Base-by-base conservation (phyloP, 2,113 vertebrate species). In the Cryptomyrus ogoouensis region DNA sequence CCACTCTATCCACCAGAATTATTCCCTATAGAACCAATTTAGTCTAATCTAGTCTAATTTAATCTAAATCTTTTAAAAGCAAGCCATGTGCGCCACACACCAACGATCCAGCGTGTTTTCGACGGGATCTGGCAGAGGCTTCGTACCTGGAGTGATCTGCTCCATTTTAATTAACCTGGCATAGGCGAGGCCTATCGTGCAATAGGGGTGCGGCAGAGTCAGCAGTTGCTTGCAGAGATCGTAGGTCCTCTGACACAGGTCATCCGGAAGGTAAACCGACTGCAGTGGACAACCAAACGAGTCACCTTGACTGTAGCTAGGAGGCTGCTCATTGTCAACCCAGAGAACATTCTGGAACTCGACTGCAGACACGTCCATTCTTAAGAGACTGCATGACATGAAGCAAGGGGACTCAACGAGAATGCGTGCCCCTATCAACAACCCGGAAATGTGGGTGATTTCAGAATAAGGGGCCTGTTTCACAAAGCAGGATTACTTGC, bases 201-300 rank as follows among this genome's bases (percentile, higher is more conserved):
- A 96, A 93, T 96, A 97, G 31, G 98, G 98, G 39, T 94, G 92
- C 0, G 97, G 97, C 89, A 98, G 93, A 1, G 95, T 97, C 87
- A 97, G 93, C 88, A 97, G 91, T 90, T 93, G 94, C 89, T 93
- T 97, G 90, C 97, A 96, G 92, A 97, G 95, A 31, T 95, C 88
- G 0, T 96, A 96, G 8, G 95, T 94, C 52, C 95, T 95, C 88
- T 90, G 90, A 53, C 95, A 96, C 89, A 98, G 94, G 74, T 96
- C 95, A 0, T 95, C 93, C 0, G 97, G 92, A 95, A 97, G 91
- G 87, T 92, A 95, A 0, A 93, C 95, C 47, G 96, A 96, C 97
- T 98, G 94, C 4, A 88, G 87, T 19, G 49, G 52, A 53, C 6
- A 83, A 27, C 66, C 77, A 19, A 53, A 47, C 0, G 7, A 13